Evolutionary conservation across 2,888 invertebrate genomes (phyloP).

Genomic region (Eilema griseolum): DNA sequence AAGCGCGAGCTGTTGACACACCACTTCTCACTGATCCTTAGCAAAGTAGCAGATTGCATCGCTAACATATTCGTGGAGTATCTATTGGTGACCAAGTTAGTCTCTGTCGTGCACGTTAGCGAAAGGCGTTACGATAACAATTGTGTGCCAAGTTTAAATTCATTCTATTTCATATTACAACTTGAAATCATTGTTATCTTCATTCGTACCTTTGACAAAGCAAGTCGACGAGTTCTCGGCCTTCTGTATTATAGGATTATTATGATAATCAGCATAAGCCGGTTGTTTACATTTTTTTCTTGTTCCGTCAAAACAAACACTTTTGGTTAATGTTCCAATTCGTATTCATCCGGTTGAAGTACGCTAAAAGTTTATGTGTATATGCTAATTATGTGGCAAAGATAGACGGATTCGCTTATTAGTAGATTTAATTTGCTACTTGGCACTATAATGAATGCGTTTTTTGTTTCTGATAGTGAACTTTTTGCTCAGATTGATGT

Average conservation of each 20-base stretch:
- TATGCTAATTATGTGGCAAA: conserved; percentile 25
- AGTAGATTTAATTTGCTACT: background rate
- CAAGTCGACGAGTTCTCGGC: conserved; percentile 57
- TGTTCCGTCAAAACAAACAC: conserved; percentile 39
- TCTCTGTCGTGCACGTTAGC: conserved; percentile 26
- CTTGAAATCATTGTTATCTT: conserved; percentile 32
- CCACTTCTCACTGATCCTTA: conserved; percentile 14
- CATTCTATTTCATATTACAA: conserved; percentile 15
- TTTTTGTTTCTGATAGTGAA: background rate
- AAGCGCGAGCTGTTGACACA: conserved; percentile 6
- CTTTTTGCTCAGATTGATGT: background rate
- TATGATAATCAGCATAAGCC: conserved; percentile 58
- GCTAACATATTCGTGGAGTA: conserved; percentile 31
- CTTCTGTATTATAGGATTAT: conserved; percentile 53
- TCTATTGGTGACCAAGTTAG: conserved; percentile 20
- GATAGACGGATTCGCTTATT: conserved; percentile 21
- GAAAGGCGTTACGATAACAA: conserved; percentile 24
- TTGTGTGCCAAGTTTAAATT: conserved; percentile 34
- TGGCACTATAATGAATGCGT: background rate
- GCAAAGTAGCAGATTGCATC: conserved; percentile 20
- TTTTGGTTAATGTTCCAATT: conserved; percentile 44
- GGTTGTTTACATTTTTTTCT: conserved; percentile 61
- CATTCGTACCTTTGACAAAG: conserved; percentile 14
- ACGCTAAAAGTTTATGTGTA: conserved; percentile 23
- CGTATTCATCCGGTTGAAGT: conserved; percentile 35